These are phyloP conservation scores for Montipora foliosa DNA, from an alignment of 64 coral and sea anemone species.

Conservation along the genomic window DNA sequence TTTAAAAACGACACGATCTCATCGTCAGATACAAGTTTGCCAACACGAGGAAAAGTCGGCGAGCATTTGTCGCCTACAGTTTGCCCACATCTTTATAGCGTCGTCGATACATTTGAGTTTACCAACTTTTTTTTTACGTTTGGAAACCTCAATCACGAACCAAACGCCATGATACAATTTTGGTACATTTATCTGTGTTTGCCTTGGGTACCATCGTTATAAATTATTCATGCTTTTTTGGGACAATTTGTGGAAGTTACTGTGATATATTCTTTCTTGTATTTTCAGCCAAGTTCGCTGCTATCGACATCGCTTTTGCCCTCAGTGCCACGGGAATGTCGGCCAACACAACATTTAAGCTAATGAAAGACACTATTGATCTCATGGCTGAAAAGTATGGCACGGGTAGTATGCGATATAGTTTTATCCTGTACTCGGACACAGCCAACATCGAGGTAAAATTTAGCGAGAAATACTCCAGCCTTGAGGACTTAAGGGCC, in stretches of 20 bases:
- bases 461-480: constrained; percentile 47
- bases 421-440: constrained; percentile 19
- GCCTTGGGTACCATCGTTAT: no score
- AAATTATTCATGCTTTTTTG: not conserved
- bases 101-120: no score
- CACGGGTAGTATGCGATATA: constrained; percentile 38
- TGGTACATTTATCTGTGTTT: no score
- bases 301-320: constrained; percentile 58
- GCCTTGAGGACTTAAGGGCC: not conserved
- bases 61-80: no score
- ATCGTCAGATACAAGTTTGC: no score
- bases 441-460: not conserved
- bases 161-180: no score
- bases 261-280: not conserved
- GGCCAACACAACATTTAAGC: constrained; percentile 16
- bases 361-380: constrained; percentile 68
- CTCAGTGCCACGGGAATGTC: constrained; percentile 52
- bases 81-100: no score
- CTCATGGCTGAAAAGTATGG: constrained; percentile 43
- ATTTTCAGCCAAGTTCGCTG: constrained; percentile 22
- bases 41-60: no score
- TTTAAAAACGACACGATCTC: no score
- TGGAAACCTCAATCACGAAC: no score
- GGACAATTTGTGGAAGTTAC: not conserved
- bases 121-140: no score